phyloP scores from a whole-genome alignment of 2,113 vertebrate species.

The Sphyrna mokarran region DNA sequence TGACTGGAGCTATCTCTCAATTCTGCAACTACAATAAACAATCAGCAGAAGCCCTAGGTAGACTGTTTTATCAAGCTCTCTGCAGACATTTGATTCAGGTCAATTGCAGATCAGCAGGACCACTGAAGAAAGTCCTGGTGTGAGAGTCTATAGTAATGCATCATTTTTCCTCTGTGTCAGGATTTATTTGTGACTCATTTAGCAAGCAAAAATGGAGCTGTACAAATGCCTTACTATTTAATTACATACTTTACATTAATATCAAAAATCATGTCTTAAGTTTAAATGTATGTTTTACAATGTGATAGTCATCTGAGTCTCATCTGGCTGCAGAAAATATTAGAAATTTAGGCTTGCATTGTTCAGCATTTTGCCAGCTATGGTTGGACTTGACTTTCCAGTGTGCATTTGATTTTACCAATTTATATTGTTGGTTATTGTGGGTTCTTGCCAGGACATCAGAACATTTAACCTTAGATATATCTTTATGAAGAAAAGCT shows the following conservation, averaged over 20 bases:
- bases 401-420: neutral
- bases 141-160: neutral
- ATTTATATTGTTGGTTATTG: neutral
- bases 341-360: neutral
- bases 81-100: neutral
- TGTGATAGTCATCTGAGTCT: neutral
- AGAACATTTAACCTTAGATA: neutral
- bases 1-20: neutral
- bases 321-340: neutral
- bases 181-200: neutral
- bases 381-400: neutral
- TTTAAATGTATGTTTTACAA: neutral
- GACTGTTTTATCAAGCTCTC: neutral
- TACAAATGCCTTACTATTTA: neutral
- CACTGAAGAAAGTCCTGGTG: neutral
- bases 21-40: neutral
- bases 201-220: neutral
- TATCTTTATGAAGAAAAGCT: neutral
- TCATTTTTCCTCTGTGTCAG: neutral
- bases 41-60: neutral
- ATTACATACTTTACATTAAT: neutral
- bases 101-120: neutral
- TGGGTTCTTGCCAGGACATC: neutral
- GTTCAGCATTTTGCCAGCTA: neutral
- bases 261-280: neutral